Evolutionary conservation across 2,888 invertebrate genomes (phyloP).

Genomic region (Bruchidius siliquastri): DNA sequence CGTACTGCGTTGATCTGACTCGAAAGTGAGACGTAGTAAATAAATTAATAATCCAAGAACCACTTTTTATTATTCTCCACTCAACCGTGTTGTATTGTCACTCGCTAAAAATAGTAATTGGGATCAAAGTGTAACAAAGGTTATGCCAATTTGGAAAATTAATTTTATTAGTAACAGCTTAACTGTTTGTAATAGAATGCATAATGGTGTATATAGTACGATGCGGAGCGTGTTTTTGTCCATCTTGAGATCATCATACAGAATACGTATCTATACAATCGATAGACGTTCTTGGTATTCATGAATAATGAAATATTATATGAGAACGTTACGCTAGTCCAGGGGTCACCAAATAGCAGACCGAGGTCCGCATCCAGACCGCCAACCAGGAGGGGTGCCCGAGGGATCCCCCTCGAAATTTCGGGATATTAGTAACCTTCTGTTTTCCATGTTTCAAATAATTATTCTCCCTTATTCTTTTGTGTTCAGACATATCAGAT

Average conservation of each 20-base stretch:
- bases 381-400: too few relatives aligned
- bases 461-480: too few relatives aligned
- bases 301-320: not conserved
- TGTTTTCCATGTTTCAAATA: too few relatives aligned
- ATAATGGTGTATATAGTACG: not conserved
- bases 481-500: too few relatives aligned
- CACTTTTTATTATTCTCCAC: not conserved
- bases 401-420: too few relatives aligned
- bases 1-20: not conserved
- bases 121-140: slow-evolving; percentile 10
- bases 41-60: not conserved
- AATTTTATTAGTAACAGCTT: not conserved
- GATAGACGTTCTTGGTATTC: not conserved
- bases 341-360: too few relatives aligned
- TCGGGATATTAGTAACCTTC: too few relatives aligned
- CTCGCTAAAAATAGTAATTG: slow-evolving; percentile 11
- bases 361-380: too few relatives aligned
- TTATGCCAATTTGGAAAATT: slow-evolving; percentile 7
- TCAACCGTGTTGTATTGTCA: not conserved
- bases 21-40: not conserved
- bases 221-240: not conserved
- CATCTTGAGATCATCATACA: not conserved
- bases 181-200: not conserved
- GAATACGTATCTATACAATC: not conserved
- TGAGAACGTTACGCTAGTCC: too few relatives aligned